Base-by-base conservation (phyloP, 2,797 vertebrate genomes). In the Argentina silus region DNA sequence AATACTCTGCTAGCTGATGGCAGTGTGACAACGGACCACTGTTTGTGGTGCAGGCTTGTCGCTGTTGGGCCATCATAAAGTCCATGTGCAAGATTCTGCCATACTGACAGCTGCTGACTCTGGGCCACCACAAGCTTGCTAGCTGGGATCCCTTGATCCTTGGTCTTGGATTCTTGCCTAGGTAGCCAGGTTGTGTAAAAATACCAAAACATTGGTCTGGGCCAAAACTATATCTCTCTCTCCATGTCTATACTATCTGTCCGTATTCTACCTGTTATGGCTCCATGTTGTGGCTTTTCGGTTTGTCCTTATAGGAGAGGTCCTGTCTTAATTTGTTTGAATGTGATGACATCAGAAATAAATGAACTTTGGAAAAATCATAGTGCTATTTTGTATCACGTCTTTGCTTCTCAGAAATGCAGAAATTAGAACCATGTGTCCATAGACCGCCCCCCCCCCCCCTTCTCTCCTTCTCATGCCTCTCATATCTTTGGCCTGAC, bases 381-480 rank as follows among this genome's bases (percentile, higher is more conserved):
- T 48, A 44, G 17, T 75, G 68, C 36, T 50, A 21, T 57, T 60
- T 72, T 7, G 27, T 51, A 51, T 72, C 43, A 44, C 15, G 9
- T 60, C 57, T 70, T 70, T 23, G 59, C 47, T 65, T 80, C 55
- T 70, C 53, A 70, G 70, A 75, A 82, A 75, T 21, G 12, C 1
- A 60, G 73, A 81, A 87, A 88, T 85, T 45, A 81, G 72, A 87
- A 81, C 76, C 84, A 87, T 74, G 68, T 89, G 89, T 76, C 70
- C 5, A 55, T 53, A 15, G 8, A 44, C 51, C 74, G 21, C 21
- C 67, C 47, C 17, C n/a, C 11, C 48, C 7, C 50, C 23, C 21
- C 17, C 69, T 19, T 44, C 66, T 69, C 51, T 7, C 7, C 60
- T n/a, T 60, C 44, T 81, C 81, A 68, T 83, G 53, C 72, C 64